Evolutionary conservation across 2,888 invertebrate genomes (phyloP).

Genomic region (Asteroscopus sphinx): DNA sequence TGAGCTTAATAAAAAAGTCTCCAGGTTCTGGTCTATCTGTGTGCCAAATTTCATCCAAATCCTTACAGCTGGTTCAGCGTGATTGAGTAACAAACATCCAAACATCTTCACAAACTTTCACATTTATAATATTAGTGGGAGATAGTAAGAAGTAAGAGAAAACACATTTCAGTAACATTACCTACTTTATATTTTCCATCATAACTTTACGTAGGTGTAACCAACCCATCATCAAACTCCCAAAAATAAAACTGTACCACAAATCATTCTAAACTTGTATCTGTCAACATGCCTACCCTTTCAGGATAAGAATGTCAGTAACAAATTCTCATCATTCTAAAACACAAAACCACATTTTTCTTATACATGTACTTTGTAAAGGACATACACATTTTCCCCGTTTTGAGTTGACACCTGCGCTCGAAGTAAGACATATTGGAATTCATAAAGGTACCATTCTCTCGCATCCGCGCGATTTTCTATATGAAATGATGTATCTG

Average conservation of each 20-base stretch:
- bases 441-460: conserved; percentile 54
- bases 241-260: conserved; percentile 43
- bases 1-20: too few relatives aligned
- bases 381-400: conserved; percentile 31
- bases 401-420: conserved; percentile 57
- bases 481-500: conserved; percentile 44
- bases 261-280: conserved; percentile 46
- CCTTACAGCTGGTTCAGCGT: too few relatives aligned
- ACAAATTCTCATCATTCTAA: conserved; percentile 54
- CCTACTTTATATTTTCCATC: too few relatives aligned
- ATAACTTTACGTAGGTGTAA: too few relatives aligned
- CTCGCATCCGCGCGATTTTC: conserved; percentile 36
- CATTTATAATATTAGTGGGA: too few relatives aligned
- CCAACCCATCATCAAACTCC: conserved; percentile 10
- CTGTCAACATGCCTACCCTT: conserved; percentile 43
- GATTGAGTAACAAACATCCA: too few relatives aligned
- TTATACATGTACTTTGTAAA: conserved; percentile 25
- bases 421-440: conserved; percentile 56
- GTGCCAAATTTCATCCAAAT: too few relatives aligned
- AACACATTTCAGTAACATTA: too few relatives aligned
- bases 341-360: conserved; percentile 45
- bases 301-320: conserved; percentile 42
- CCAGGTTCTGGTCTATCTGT: too few relatives aligned
- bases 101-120: too few relatives aligned
- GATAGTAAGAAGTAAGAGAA: too few relatives aligned